These are phyloP conservation scores for Porites lobata DNA, from an alignment of 92 coral and sea anemone species.

Conservation along the genomic window DNA sequence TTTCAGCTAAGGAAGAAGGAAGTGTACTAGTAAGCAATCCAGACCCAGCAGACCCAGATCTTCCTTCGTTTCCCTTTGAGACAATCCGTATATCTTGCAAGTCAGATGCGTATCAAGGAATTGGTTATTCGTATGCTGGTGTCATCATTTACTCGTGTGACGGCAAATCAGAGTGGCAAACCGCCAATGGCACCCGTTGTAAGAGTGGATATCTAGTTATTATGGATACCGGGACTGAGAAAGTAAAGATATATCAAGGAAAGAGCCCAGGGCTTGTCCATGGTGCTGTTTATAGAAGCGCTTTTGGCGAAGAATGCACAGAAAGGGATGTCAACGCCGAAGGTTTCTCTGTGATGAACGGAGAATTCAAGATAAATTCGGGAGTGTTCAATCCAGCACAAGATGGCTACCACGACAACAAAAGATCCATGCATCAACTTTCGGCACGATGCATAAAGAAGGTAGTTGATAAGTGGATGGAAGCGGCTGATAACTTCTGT, in stretches of 20 bases:
- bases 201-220: constrained; percentile 53
- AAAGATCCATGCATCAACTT: background rate
- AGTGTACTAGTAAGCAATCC: too few relatives aligned
- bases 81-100: constrained; percentile 6
- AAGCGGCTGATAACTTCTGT: background rate
- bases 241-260: background rate
- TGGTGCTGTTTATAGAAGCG: constrained; percentile 10
- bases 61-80: background rate
- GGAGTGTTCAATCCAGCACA: background rate
- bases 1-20: too few relatives aligned
- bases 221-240: constrained; percentile 9
- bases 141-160: constrained; percentile 40
- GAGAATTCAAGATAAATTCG: too few relatives aligned
- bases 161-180: constrained; percentile 35
- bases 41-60: background rate
- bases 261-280: background rate
- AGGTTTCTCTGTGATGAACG: background rate
- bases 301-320: constrained; percentile 5
- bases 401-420: background rate
- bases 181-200: constrained; percentile 48
- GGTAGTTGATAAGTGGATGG: background rate
- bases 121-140: constrained; percentile 17
- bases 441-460: background rate
- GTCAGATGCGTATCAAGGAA: background rate
- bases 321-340: background rate